Conservation (phyloP, 2,888 invertebrate species). For the Ectemnius continuus region DNA sequence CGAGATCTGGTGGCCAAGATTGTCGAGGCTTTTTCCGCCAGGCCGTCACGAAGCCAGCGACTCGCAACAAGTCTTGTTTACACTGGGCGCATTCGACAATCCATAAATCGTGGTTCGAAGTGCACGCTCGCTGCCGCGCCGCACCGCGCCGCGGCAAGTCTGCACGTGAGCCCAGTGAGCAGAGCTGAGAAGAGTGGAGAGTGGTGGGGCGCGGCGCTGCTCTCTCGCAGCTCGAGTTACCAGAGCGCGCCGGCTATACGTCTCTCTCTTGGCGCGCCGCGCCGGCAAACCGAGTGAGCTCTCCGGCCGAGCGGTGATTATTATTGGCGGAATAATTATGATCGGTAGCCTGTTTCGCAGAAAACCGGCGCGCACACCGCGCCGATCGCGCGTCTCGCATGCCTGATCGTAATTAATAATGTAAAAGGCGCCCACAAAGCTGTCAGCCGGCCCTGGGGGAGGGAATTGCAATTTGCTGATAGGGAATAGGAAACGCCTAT, state of each 20-base stretch:
- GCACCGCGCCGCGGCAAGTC: no score
- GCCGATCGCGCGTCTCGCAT: slow-evolving; percentile 73
- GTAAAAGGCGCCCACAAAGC: slow-evolving; percentile 72
- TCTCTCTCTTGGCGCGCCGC: no score
- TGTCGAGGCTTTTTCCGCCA: slow-evolving; percentile 10
- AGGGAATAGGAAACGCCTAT: slow-evolving; percentile 67
- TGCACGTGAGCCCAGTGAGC: slow-evolving; percentile 1
- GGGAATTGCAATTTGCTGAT: slow-evolving; percentile 65
- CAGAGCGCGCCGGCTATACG: slow-evolving; percentile 15
- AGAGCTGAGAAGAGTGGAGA: no score
- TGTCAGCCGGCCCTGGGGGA: slow-evolving; percentile 58
- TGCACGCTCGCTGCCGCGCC: slow-evolving; percentile 9
- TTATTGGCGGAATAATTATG: slow-evolving; percentile 68
- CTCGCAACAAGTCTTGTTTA: slow-evolving; percentile 43
- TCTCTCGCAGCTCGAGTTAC: slow-evolving; percentile 10
- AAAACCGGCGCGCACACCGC: slow-evolving; percentile 53
- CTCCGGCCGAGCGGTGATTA: slow-evolving; percentile 33
- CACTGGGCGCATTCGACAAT: slow-evolving; percentile 48
- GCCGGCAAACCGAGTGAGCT: no score
- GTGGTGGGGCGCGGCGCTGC: not conserved
- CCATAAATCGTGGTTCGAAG: slow-evolving; percentile 55
- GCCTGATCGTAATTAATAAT: slow-evolving; percentile 77
- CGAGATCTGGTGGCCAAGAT: not conserved
- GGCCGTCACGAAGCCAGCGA: slow-evolving; percentile 25
- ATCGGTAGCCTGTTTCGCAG: slow-evolving; percentile 66